Percentiles rank a stretch among this genome's conserved stretches.
phyloP scores from a whole-genome alignment of 92 coral and sea anemone genomes.

The Epizoanthus rinbou region DNA sequence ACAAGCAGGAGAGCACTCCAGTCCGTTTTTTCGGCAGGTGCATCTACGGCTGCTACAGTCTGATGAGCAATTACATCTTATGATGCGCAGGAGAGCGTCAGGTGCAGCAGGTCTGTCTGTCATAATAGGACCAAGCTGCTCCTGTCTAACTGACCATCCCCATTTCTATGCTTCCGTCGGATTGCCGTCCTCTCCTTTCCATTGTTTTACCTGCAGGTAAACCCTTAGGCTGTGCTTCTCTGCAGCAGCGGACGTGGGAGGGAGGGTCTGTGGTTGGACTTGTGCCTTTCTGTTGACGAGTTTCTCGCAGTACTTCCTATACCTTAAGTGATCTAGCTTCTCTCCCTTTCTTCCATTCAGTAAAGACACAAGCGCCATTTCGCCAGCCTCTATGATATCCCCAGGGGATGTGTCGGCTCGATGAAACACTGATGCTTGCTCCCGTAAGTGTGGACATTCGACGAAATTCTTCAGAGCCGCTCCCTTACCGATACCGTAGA shows the following conservation, averaged over 20 bases:
- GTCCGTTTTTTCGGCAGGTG: constrained; percentile 42
- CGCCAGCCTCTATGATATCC: constrained; percentile 51
- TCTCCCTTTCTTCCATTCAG: constrained; percentile 62
- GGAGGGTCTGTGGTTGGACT: constrained; percentile 50
- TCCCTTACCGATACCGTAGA: constrained; percentile 41
- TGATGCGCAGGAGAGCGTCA: constrained; percentile 25
- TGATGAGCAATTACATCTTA: constrained; percentile 45
- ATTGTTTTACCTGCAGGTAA: constrained; percentile 40
- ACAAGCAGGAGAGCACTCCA: constrained; percentile 46
- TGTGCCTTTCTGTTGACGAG: constrained; percentile 37
- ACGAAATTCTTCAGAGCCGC: constrained; percentile 44
- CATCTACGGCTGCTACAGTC: constrained; percentile 48
- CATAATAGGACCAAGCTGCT: constrained; percentile 7
- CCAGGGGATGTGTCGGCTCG: constrained; percentile 18
- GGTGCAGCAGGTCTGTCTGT: constrained; percentile 46
- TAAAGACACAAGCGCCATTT: constrained; percentile 58
- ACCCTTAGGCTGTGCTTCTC: constrained; percentile 44
- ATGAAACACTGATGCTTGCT: constrained; percentile 59
- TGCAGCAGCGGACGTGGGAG: constrained; percentile 61
- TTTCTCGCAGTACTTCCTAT: constrained; percentile 50
- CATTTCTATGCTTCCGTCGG: constrained; percentile 19
- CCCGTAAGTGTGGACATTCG: constrained; percentile 42
- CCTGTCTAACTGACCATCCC: constrained; percentile 27
- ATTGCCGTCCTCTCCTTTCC: constrained; percentile 40
- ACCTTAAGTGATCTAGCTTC: constrained; percentile 50